Evolutionary conservation across 2,113 vertebrate genomes (phyloP).

Genomic region (Bombycilla garrulus): DNA sequence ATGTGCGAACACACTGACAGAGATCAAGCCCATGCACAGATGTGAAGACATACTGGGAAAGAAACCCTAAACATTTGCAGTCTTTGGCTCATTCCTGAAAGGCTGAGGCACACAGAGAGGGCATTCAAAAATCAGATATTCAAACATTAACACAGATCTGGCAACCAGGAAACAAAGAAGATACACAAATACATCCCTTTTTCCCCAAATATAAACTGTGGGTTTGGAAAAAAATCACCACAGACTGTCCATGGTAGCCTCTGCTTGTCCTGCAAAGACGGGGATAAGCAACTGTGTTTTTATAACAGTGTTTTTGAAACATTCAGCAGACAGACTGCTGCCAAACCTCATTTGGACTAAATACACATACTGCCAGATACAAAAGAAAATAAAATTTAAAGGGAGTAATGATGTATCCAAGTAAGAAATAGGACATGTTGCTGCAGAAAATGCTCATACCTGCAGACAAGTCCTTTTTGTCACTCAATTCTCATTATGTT

Average conservation of each 20-base stretch:
- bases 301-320: conserved; percentile 10
- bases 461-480: neutral
- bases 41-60: neutral
- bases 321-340: neutral
- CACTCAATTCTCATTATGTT: neutral
- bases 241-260: neutral
- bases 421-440: neutral
- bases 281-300: conserved; percentile 11
- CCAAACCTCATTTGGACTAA: conserved; percentile 25
- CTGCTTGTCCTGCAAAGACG: neutral
- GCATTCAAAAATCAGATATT: neutral
- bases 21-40: neutral
- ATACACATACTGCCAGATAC: neutral
- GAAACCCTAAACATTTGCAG: neutral
- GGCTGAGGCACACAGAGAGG: neutral
- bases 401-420: neutral
- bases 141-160: neutral
- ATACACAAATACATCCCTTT: neutral
- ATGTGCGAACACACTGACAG: neutral
- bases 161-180: neutral
- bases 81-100: neutral
- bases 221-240: neutral
- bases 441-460: neutral
- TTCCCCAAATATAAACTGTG: neutral
- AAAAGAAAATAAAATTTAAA: conserved; percentile 30